Evolutionary conservation across 2,113 vertebrate species (phyloP), one percentile per base, ranked within the genome.

Genomic region (Pseudorasbora parva): DNA sequence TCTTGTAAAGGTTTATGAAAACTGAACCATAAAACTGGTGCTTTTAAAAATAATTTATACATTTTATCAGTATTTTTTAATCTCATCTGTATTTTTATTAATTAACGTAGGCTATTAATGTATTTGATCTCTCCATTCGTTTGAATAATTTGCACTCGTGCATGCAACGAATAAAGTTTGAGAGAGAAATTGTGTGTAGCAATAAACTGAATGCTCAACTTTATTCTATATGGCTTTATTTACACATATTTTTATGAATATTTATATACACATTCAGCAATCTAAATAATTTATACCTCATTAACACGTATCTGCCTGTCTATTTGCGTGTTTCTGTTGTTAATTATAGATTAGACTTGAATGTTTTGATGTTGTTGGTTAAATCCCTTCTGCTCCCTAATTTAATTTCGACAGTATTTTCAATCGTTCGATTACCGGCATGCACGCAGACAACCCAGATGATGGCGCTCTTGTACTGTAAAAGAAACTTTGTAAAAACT

Each of bases 391-490:
- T 45, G 14, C 4, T 78, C 14, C 37, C 21, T 12, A 60, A 78
- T 78, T 60, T 62, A 45, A 45, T 62, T 60, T 43, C 11, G 68
- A 71, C 54, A 60, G 47, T 8, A 2, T 76, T 1, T 77, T 17
- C 45, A 51, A 17, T 27, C 8, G 23, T 27, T 15, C 14, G 17
- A 47, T 21, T 54, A n/a, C n/a, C n/a, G n/a, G n/a, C n/a, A 8
- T 71, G n/a, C 66, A 75, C 7, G 12, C 33, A 9, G 23, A 21
- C 14, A 27, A 51, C 60, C 68, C 84, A 23, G 11, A n/a, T 12
- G 86, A 54, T 78, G 83, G 86, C 82, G 76, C 23, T 90, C 33
- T 9, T 66, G 47, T 76, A 57, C 25, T 15, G n/a, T 45, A 10
- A 56, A 60, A 23, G 0, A 45, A 8, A 41, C 33, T 80, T 37